These are phyloP conservation scores for Zygogramma bicolorata DNA, from an alignment of 2,888 invertebrate species.

Conservation along the genomic window DNA sequence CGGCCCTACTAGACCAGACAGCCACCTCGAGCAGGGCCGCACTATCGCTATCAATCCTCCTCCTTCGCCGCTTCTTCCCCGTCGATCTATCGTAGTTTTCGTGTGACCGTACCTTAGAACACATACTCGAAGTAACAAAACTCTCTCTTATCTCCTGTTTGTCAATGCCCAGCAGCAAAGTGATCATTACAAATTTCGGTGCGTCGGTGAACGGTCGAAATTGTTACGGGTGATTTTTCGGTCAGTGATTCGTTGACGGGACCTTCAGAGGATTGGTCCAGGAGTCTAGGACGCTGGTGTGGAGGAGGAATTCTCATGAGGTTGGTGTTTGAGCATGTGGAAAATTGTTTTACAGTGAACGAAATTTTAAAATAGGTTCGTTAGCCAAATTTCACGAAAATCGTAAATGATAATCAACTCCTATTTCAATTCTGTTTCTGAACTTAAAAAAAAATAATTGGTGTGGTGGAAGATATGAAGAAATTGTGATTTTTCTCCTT, in stretches of 20 bases:
- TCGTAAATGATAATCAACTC: too few species aligned
- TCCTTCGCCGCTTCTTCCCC: neutral
- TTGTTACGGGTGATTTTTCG: neutral
- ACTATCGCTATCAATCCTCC: neutral
- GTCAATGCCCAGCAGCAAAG: slow-evolving; percentile 2
- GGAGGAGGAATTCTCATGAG: neutral
- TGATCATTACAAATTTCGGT: neutral
- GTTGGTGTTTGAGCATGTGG: neutral
- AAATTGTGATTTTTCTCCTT: too few species aligned
- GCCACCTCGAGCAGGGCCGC: neutral
- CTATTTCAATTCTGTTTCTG: too few species aligned
- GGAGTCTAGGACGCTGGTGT: neutral
- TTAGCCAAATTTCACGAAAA: too few species aligned
- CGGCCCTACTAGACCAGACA: too few species aligned
- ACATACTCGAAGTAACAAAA: neutral
- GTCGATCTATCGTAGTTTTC: neutral
- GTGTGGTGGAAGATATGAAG: too few species aligned
- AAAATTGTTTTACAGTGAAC: neutral
- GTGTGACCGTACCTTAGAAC: neutral
- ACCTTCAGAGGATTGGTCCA: neutral
- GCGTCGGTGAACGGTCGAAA: neutral
- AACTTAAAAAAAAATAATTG: too few species aligned
- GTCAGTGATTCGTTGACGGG: neutral
- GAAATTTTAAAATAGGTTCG: too few species aligned
- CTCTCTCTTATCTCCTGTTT: slow-evolving; percentile 2